Evolutionary conservation across 2,888 invertebrate genomes (phyloP).

Genomic region (Harmothoe impar): DNA sequence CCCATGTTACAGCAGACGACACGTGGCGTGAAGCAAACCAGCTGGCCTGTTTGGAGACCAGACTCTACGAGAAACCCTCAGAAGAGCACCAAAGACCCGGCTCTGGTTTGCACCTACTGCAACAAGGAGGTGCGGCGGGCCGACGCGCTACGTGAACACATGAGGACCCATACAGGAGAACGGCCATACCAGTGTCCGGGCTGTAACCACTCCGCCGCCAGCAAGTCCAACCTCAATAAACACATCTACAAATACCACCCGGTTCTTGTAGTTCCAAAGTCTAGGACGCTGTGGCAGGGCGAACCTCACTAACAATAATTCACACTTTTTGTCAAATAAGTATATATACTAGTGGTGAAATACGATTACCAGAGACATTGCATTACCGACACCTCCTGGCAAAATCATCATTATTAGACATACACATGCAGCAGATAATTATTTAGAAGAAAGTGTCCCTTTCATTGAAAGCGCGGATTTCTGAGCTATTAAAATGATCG

Average conservation of each 20-base stretch:
- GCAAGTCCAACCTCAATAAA: constrained; percentile 31
- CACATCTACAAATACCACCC: constrained; percentile 49
- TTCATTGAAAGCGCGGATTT: too few species aligned
- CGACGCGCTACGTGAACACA: constrained; percentile 36
- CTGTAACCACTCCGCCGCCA: constrained; percentile 37
- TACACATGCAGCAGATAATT: too few species aligned
- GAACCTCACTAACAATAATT: too few species aligned
- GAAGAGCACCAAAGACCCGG: not conserved
- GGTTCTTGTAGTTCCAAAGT: not conserved
- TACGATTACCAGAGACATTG: too few species aligned
- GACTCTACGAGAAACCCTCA: too few species aligned
- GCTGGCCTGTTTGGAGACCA: not conserved
- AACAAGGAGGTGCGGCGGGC: constrained; percentile 4
- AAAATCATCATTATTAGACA: too few species aligned
- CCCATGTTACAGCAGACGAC: not conserved
- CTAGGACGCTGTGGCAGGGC: not conserved
- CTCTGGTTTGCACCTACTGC: not conserved
- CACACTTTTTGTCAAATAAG: too few species aligned
- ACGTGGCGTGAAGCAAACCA: too few species aligned
- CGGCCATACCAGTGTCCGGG: not conserved
- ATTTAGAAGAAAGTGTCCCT: too few species aligned
- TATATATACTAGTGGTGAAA: too few species aligned
- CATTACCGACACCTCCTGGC: too few species aligned
- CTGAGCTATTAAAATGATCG: too few species aligned
- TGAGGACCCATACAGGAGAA: constrained; percentile 40